These are phyloP conservation scores for Pterobdella sp. DNA, from an alignment of 2,888 invertebrate genomes.

Conservation along the genomic window DNA sequence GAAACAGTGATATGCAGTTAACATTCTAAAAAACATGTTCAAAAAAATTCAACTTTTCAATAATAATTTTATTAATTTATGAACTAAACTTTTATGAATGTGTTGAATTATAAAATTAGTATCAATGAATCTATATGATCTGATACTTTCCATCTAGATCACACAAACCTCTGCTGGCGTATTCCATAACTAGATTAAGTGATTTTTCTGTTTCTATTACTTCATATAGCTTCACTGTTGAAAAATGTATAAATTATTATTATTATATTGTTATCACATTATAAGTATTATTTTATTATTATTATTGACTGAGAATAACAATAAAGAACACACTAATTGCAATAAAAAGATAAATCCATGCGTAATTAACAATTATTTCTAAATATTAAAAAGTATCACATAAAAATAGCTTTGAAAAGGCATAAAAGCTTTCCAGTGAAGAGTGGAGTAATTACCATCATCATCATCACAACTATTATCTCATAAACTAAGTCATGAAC, in stretches of 20 bases:
- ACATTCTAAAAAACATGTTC: not conserved
- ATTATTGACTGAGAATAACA: too few species aligned
- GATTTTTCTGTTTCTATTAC: conserved; percentile 99
- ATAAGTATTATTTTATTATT: not conserved
- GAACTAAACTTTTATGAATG: too few species aligned
- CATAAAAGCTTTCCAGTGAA: too few species aligned
- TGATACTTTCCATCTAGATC: too few species aligned
- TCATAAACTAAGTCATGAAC: too few species aligned
- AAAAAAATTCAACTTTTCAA: not conserved
- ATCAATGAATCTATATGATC: too few species aligned
- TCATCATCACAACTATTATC: too few species aligned
- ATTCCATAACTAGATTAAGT: conserved; percentile 98
- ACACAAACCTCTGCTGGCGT: conserved; percentile 76
- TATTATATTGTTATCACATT: not conserved
- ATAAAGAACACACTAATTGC: not conserved
- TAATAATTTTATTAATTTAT: too few species aligned
- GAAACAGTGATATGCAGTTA: not conserved
- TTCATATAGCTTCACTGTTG: conserved; percentile 64
- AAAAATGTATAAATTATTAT: not conserved
- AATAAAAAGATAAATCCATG: not conserved
- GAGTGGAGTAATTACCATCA: too few species aligned
- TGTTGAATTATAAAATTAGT: too few species aligned
- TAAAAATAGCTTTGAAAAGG: too few species aligned
- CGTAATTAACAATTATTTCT: not conserved
- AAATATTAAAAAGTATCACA: not conserved